Base-by-base conservation (phyloP, 2,113 vertebrate species). In the Notothenia rossii region DNA sequence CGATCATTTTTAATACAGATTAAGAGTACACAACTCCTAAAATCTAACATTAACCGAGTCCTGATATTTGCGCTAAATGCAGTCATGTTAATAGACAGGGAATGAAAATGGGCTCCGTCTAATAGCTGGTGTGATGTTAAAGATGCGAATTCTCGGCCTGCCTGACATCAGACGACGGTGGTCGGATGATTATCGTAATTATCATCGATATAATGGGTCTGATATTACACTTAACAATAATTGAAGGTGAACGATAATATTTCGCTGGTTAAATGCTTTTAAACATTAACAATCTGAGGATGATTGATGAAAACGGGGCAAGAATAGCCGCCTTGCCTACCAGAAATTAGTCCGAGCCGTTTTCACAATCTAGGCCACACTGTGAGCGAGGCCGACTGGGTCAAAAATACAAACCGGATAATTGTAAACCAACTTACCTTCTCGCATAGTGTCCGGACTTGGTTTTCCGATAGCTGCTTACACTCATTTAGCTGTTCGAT, bases 401-500 rank as follows among this genome's bases (percentile, higher is more conserved):
- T 10, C 5, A 14, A 10, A 40, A 50, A 51, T 7, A 13, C 29
- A 53, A 12, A 1, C 3, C 5, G 1, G 6, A 1, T 0, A 0
- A 6, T 1, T 33, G 10, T 40, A 0, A 6, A 2, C 1, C 3
- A 8, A 69, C 89, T 84, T 75, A 95, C 95, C 95, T 95, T 95
- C 81, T 95, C 95, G 10, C 95, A 95, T 29, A 95, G 91, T 2
- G 94, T 94, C 83, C 95, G 69, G 77, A 95, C 95, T 79, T 95
- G 95, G 82, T 95, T 95, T 63, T 95, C 95, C 76, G 91, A 78
- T 29, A 95, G 91, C 83, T 95, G 95, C 89, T 95, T 95, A 45
- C 95, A 95, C 86, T 95, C 95, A 45, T 95, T 95, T 48, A 95
- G 92, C 85, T 95, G 95, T 67, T 95, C 95, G 82, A 95, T 93